Conservation (phyloP, 2,113 vertebrate species). For the Spizaetus ornatus region DNA sequence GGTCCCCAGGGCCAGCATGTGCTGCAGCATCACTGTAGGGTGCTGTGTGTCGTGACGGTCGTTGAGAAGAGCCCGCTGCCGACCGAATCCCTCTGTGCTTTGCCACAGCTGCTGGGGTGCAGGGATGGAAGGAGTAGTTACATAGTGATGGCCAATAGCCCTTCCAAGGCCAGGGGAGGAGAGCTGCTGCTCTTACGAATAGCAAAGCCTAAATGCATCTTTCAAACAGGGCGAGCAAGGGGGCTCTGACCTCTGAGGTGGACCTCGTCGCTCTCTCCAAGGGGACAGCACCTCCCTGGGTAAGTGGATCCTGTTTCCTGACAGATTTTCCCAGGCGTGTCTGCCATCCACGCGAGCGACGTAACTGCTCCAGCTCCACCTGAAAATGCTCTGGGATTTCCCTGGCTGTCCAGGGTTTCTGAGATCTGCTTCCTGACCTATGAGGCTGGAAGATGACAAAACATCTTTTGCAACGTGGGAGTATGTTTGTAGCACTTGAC, state of each 20-base stretch:
- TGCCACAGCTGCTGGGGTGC: neutral
- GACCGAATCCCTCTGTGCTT: neutral
- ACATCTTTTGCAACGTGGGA: neutral
- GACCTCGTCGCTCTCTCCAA: neutral
- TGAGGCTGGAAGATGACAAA: neutral
- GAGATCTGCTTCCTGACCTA: neutral
- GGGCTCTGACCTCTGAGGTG: neutral
- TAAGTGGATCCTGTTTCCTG: neutral
- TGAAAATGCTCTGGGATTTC: neutral
- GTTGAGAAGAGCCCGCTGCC: neutral
- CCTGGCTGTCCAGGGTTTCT: neutral
- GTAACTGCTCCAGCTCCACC: neutral
- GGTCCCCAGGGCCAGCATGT: neutral
- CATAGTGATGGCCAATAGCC: neutral
- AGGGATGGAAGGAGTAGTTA: neutral
- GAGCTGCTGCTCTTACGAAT: neutral
- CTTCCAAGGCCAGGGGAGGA: neutral
- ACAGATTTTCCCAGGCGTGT: neutral
- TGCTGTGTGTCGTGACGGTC: neutral
- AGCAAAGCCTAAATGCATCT: neutral
- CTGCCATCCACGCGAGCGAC: fast-evolving
- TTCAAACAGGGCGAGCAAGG: fast-evolving
- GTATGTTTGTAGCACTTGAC: neutral
- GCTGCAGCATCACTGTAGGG: neutral
- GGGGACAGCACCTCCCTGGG: neutral